These are phyloP conservation scores for Chymomyza costata DNA, from an alignment of 1,140 invertebrate genomes.

Conservation along the genomic window DNA sequence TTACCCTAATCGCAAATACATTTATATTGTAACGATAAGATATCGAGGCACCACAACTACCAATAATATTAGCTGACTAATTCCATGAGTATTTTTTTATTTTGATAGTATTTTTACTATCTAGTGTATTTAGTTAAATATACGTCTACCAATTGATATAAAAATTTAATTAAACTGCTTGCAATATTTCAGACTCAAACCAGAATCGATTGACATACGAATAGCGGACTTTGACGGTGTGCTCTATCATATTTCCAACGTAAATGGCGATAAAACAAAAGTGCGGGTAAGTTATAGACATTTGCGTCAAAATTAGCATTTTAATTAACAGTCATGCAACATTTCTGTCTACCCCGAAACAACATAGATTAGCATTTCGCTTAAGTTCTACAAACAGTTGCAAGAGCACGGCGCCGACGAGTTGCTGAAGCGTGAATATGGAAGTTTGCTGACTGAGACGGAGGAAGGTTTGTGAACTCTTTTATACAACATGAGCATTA, in stretches of 20 bases:
- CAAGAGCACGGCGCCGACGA: conserved; percentile 99
- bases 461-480: conserved; percentile 84
- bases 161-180: no score
- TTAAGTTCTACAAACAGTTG: conserved; percentile 99
- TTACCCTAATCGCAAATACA: conserved; percentile 2
- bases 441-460: conserved; percentile 84
- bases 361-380: conserved; percentile 94
- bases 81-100: conserved; percentile 1
- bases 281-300: conserved; percentile 93
- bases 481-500: no score
- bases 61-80: conserved; percentile 22
- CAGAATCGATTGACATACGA: conserved; percentile 94
- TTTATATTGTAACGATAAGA: conserved; percentile 36
- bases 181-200: conserved; percentile 88
- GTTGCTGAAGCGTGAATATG: conserved; percentile 94
- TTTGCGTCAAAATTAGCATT: neutral
- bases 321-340: neutral
- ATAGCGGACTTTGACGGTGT: conserved; percentile 99
- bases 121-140: conserved; percentile 8
- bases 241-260: conserved; percentile 98
- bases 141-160: no score
- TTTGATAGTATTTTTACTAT: conserved; percentile 8
- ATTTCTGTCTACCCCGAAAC: neutral
- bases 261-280: conserved; percentile 97
- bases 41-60: conserved; percentile 12